Evolutionary conservation across 2,113 vertebrate genomes (phyloP).

Genomic region (Lepidiolamprologus cunningtoni): DNA sequence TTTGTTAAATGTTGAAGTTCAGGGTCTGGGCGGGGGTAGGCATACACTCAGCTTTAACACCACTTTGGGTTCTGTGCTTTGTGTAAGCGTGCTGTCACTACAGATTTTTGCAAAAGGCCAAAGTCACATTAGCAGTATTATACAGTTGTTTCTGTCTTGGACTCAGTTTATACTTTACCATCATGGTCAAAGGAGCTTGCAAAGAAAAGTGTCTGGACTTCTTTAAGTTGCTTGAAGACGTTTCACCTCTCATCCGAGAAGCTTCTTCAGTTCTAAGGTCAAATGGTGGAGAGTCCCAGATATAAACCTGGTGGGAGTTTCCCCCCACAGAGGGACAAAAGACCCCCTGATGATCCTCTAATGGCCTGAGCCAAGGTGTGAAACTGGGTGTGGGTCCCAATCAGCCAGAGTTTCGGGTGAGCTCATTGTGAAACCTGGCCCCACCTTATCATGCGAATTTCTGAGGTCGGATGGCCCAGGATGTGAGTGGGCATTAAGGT

Average conservation of each 20-base stretch:
- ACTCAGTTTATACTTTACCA: not conserved
- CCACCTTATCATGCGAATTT: too few relatives aligned
- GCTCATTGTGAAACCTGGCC: too few relatives aligned
- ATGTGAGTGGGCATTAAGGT: too few relatives aligned
- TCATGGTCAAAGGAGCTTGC: not conserved
- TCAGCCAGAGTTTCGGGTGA: too few relatives aligned
- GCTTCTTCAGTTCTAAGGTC: not conserved
- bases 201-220: not conserved
- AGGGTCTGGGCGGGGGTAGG: not conserved
- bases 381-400: too few relatives aligned
- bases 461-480: too few relatives aligned
- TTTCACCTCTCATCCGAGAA: fast-evolving
- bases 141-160: not conserved
- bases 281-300: not conserved
- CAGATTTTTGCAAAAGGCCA: not conserved
- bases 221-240: not conserved
- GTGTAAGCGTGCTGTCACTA: not conserved
- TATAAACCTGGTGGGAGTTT: too few relatives aligned
- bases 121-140: not conserved
- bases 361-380: too few relatives aligned
- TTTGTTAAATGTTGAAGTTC: not conserved
- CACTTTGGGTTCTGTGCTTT: not conserved
- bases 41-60: not conserved
- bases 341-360: too few relatives aligned
- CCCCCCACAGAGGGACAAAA: too few relatives aligned